These are phyloP conservation scores for Periplaneta americana DNA, from an alignment of 1,140 invertebrate species.

Conservation along the genomic window DNA sequence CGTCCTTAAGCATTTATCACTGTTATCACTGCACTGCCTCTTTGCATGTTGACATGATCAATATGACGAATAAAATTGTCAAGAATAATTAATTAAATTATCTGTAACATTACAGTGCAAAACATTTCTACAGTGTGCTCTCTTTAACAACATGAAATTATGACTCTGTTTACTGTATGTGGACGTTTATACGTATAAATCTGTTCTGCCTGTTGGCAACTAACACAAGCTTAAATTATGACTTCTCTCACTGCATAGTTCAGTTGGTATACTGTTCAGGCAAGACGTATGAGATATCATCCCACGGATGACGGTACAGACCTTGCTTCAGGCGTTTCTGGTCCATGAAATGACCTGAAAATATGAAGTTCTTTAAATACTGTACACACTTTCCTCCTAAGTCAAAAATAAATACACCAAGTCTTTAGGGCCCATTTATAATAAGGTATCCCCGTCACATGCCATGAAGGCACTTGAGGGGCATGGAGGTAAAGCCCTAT, in stretches of 20 bases:
- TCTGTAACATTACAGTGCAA: not conserved
- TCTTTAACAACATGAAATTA: not conserved
- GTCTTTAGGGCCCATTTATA: too few species aligned
- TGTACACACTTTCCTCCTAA: too few species aligned
- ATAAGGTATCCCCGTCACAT: too few species aligned
- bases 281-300: constrained; percentile 98
- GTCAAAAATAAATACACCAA: too few species aligned
- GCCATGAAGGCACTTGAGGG: too few species aligned
- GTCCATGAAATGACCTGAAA: constrained; percentile 91
- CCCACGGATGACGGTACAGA: constrained; percentile 98
- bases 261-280: constrained; percentile 60
- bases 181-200: not conserved
- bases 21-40: not conserved
- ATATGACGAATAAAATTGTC: not conserved
- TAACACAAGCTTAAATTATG: not conserved
- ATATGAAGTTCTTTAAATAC: too few species aligned
- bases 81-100: not conserved
- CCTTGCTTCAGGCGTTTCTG: constrained; percentile 98
- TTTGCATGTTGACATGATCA: not conserved
- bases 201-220: not conserved
- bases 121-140: not conserved
- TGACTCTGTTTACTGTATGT: not conserved
- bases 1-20: not conserved
- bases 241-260: not conserved
- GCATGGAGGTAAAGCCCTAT: too few species aligned